These are phyloP conservation scores for Aramus guarauna DNA, from an alignment of 2,113 vertebrate species.

Conservation along the genomic window DNA sequence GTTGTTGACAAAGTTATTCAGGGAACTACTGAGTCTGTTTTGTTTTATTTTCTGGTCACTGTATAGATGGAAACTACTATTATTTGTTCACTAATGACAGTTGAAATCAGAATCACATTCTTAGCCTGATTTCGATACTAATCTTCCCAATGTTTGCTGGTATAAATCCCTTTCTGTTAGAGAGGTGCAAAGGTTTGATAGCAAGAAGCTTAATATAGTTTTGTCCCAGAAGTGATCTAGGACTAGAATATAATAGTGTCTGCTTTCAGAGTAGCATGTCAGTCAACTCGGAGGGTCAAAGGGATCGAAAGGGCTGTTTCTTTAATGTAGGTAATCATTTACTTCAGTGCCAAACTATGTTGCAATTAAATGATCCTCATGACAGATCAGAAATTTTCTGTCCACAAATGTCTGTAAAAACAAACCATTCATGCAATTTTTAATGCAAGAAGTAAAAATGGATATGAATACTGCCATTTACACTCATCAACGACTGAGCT, in stretches of 20 bases:
- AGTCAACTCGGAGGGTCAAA: background rate
- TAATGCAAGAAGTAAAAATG: background rate
- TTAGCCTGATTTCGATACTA: background rate
- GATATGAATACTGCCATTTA: background rate
- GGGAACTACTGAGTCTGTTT: background rate
- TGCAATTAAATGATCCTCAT: background rate
- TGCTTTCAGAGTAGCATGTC: background rate
- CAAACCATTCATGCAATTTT: background rate
- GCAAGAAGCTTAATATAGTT: background rate
- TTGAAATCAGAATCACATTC: background rate
- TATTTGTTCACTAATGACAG: background rate
- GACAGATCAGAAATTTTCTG: background rate
- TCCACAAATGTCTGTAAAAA: background rate
- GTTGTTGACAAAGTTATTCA: background rate
- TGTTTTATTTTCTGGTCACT: background rate
- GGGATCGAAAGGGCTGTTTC: background rate
- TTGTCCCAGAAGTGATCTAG: background rate
- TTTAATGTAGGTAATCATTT: background rate
- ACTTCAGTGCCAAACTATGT: background rate
- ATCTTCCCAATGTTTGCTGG: background rate
- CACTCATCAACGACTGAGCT: background rate
- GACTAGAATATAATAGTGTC: background rate
- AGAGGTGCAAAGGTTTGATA: background rate
- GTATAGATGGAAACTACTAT: background rate
- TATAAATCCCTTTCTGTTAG: background rate